Conservation (phyloP, 2,797 vertebrate genomes). For the Myotis pilosus region DNA sequence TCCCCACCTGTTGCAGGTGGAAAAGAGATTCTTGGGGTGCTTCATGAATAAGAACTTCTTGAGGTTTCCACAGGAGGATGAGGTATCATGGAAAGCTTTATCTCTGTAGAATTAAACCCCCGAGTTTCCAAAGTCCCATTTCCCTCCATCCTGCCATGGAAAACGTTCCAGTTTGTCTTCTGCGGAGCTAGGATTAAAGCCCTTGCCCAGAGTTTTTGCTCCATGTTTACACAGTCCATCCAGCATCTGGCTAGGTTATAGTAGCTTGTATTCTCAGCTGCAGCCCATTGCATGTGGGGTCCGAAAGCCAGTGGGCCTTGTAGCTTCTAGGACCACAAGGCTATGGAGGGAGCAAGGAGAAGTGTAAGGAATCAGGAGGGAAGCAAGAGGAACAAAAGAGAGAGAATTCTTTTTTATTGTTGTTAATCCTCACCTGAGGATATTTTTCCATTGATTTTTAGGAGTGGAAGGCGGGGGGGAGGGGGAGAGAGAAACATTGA, state of each 20-base stretch:
- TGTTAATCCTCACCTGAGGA: too few relatives aligned
- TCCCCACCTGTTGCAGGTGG: not conserved
- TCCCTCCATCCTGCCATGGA: not conserved
- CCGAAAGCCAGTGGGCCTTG: not conserved
- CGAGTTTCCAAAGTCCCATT: not conserved
- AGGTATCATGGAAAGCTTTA: not conserved
- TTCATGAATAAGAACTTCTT: not conserved
- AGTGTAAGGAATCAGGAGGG: not conserved
- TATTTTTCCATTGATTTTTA: too few relatives aligned
- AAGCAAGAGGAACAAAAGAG: not conserved
- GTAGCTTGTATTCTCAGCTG: not conserved
- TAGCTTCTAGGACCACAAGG: not conserved
- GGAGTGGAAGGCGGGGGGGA: too few relatives aligned
- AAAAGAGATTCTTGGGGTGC: not conserved
- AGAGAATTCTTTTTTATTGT: not conserved
- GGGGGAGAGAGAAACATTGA: too few relatives aligned
- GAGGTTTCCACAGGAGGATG: not conserved
- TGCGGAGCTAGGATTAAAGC: not conserved
- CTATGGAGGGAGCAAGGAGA: not conserved
- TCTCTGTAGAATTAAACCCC: not conserved
- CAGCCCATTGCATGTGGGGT: not conserved
- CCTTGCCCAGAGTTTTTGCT: not conserved
- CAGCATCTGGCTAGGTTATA: not conserved
- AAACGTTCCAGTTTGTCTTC: not conserved
- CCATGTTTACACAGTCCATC: not conserved